Base-by-base conservation (phyloP, 2,113 vertebrate genomes). In the Pampusana beccarii region DNA sequence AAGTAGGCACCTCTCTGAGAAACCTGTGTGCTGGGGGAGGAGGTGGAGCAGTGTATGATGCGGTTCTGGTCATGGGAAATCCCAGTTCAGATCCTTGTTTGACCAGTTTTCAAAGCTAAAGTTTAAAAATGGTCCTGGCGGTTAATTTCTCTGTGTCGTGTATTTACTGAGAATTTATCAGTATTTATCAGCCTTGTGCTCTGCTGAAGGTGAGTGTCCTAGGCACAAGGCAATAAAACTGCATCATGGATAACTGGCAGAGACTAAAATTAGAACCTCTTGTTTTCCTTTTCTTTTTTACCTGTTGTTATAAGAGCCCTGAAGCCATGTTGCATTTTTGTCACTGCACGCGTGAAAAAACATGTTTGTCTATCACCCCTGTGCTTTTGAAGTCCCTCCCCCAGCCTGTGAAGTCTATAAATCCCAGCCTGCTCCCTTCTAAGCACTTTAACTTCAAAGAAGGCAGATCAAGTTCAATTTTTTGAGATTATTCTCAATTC, bases 371-470 rank as follows among this genome's bases (percentile, higher is more conserved):
- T 89, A 23, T 88, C 81, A 88, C 91, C 89, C 87, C 64, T 77
- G 8, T 88, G 54, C 90, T 94, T 96, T 94, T 92, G 75, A 95
- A 96, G 86, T 96, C 60, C 75, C 67, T 92, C 86, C 72, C 51
- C 78, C 56, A 51, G 62, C 28, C 56, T 70, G 16, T 73, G 64
- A 61, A 92, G 62, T 92, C 58, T 88, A 3, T 70, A 86, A 91
- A 83, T 77, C 46, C 58, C n/a, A 81, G 78, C 61, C 81, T 86
- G 53, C 84, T 82, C 62, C 23, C 19, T 91, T 91, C 92, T 93
- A 88, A 94, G 87, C 58, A 86, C 74, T 96, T 89, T 50, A 95
- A 91, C 93, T 95, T 94, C 90, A 93, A 88, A 87, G 85, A 57
- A 58, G 51, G 29, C 67, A 78, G 65, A 90, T 82, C 62, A 64